A percentile compares a stretch with the other conserved stretches of the same genome.
These are phyloP conservation scores for Lanius collurio DNA, from an alignment of 2,113 vertebrate species.

Conservation along the genomic window DNA sequence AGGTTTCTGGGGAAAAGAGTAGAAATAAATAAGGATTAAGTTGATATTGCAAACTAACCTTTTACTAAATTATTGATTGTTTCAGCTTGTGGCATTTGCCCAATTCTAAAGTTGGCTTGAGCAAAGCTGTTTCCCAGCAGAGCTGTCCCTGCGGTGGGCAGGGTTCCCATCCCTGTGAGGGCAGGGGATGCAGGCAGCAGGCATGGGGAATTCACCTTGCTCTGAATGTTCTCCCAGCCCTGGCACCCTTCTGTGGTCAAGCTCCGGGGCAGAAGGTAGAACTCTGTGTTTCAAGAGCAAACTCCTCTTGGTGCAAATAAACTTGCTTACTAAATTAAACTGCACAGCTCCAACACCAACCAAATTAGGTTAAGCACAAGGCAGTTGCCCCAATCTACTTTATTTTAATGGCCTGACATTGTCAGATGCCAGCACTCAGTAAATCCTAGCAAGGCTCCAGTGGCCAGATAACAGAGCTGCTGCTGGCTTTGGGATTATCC, in stretches of 20 bases:
- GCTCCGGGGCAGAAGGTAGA: not conserved
- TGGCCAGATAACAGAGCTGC: not conserved
- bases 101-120: accelerated
- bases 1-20: not conserved
- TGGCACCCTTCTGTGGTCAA: not conserved
- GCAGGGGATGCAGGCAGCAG: not conserved
- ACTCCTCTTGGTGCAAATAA: not conserved
- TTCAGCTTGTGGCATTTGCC: not conserved
- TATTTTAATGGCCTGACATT: not conserved
- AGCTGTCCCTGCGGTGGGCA: accelerated
- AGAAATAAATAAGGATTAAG: not conserved
- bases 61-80: not conserved
- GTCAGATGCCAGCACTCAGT: not conserved
- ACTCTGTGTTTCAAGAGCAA: not conserved
- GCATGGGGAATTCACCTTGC: not conserved
- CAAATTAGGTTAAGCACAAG: not conserved
- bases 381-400: not conserved
- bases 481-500: not conserved
- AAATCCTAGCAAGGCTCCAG: not conserved
- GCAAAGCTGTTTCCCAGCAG: not conserved
- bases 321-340: not conserved
- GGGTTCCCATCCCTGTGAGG: accelerated
- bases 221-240: not conserved
- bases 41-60: not conserved
- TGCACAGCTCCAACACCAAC: not conserved